phyloP scores from a whole-genome alignment of 2,888 invertebrate genomes.

The Acrocyrtus sp. region DNA sequence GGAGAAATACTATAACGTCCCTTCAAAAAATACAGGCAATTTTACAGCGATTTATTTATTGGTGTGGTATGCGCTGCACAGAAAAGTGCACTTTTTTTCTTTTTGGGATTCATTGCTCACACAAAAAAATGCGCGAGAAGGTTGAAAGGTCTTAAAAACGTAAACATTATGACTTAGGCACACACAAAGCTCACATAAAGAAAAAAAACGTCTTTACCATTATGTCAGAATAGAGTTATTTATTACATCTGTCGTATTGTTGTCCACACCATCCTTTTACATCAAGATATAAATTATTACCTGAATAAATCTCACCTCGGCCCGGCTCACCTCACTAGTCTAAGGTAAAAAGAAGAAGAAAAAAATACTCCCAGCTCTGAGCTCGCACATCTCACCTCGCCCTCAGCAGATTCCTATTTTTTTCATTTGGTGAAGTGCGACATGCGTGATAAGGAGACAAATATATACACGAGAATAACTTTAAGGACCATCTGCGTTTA shows the following conservation, averaged over 20 bases:
- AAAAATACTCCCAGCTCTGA: too few species aligned
- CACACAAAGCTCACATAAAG: too few species aligned
- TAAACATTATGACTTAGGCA: too few species aligned
- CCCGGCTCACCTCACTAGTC: constrained; percentile 3
- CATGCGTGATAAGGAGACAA: constrained; percentile 18
- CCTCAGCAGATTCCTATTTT: too few species aligned
- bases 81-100: too few species aligned
- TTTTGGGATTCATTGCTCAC: too few species aligned
- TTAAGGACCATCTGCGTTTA: too few species aligned
- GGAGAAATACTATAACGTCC: too few species aligned
- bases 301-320: constrained; percentile 39
- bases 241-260: constrained; percentile 33
- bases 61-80: neutral
- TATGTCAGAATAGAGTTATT: constrained; percentile 23
- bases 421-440: too few species aligned
- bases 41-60: constrained; percentile 11
- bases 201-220: constrained; percentile 9
- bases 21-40: too few species aligned
- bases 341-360: constrained; percentile 5
- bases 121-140: neutral
- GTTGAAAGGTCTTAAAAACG: constrained; percentile 2
- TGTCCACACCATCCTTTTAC: constrained; percentile 29
- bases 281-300: constrained; percentile 25
- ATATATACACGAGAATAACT: too few species aligned
- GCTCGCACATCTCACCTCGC: too few species aligned